Evolutionary conservation across 2,888 invertebrate species (phyloP), one percentile per base, ranked within the genome.

Genomic region (Spatulosminthurus flaviceps): DNA sequence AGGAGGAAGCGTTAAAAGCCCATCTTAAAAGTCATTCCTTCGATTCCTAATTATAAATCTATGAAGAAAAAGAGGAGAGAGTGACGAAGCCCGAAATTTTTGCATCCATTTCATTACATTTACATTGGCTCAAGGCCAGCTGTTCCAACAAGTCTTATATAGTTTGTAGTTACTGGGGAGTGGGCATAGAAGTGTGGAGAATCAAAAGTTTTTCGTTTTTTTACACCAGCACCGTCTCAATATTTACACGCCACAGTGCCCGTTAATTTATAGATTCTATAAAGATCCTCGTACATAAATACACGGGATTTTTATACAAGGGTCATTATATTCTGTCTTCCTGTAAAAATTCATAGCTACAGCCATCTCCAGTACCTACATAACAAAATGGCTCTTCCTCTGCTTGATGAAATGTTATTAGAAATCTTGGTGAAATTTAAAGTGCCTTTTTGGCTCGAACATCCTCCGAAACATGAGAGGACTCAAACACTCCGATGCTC

Each of bases 41-140:
- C 64, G 64, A 64, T 64, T 64, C 64, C 64, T 64, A 64, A 64
- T 64, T 64, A 64, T 64, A 64, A 64, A 64, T 64, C 64, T 64
- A 64, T 64, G 64, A 24, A 64, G 19, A 64, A 13, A 24, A 26
- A 26, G 64, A 16, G 24, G 26, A 64, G 11, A 64, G 26, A 24
- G 64, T 1, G 26, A 64, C 24, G 51, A 51, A 51, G 51, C 16
- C 51, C 16, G 51, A 51, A 51, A 64, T 64, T 64, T 60, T 64
- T 26, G 64, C 64, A 64, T 64, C n/a, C 64, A 64, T 24, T 64
- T 64, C 34, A 34, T 34, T 34, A 34, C 64, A 64, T 64, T 64
- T 64, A 64, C 24, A 64, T 64, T 64, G 64, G 64, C 64, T 22
- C 19, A 21, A 64, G 13, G 64, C 64, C 64, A 64, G 64, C 22